Conservation (phyloP, 2,113 vertebrate genomes). For the Hypocryptadius cinnamomeus region DNA sequence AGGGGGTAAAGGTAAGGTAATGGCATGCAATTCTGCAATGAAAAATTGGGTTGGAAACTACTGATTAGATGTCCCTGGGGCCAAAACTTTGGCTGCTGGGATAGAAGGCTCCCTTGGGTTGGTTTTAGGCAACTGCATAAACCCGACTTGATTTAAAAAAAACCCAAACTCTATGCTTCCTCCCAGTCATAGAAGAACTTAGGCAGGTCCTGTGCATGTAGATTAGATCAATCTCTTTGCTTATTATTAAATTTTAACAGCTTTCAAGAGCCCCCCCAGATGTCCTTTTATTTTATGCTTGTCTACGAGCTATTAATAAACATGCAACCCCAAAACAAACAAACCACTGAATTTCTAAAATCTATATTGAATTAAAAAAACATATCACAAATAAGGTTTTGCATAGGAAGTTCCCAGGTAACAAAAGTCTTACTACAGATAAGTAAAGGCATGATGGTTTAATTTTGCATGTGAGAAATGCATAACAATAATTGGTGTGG, state of each 20-base stretch:
- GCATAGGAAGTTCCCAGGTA: not conserved
- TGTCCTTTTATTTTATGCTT: not conserved
- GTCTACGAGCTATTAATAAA: not conserved
- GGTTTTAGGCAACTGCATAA: not conserved
- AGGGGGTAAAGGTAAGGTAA: not conserved
- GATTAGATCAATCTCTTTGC: not conserved
- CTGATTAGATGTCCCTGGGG: not conserved
- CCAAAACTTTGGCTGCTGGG: not conserved
- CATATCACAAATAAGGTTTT: not conserved
- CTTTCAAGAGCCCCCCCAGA: not conserved
- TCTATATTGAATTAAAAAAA: not conserved
- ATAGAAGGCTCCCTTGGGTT: not conserved
- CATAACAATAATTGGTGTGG: not conserved
- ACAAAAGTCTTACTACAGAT: not conserved
- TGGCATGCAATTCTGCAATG: accelerated
- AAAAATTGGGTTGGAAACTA: not conserved
- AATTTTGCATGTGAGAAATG: not conserved
- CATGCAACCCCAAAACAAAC: not conserved
- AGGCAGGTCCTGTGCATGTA: accelerated
- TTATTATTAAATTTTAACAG: not conserved
- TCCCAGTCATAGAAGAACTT: not conserved
- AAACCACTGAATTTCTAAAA: not conserved
- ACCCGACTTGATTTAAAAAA: not conserved
- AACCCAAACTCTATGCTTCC: not conserved
- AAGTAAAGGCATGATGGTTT: not conserved